Conservation (phyloP, 2,113 vertebrate species). For the Axis porcinus region DNA sequence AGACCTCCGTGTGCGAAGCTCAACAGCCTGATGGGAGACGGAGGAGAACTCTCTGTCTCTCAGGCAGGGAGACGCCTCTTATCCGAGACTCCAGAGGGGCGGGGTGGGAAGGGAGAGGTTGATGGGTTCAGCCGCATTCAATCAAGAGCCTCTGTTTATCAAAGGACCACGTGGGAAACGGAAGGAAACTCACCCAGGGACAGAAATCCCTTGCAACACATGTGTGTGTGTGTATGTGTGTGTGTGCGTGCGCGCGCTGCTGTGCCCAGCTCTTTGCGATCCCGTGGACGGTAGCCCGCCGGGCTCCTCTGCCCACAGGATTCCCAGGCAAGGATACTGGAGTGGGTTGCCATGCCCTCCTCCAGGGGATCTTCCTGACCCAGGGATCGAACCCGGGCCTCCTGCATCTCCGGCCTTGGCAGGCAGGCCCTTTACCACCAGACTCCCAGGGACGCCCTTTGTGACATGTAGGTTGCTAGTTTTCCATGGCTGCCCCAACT, state of each 20-base stretch:
- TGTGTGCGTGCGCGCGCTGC: accelerated
- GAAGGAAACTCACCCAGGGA: accelerated
- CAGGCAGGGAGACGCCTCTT: not conserved
- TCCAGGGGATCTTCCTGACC: not conserved
- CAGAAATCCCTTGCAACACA: accelerated
- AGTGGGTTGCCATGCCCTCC: accelerated
- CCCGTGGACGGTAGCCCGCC: accelerated
- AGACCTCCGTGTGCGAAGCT: accelerated
- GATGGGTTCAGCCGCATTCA: accelerated
- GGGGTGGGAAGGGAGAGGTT: accelerated
- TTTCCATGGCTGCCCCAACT: accelerated
- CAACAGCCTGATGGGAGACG: accelerated
- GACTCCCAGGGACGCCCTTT: accelerated
- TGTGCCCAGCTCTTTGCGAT: accelerated
- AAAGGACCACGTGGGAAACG: accelerated
- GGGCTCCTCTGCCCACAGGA: not conserved
- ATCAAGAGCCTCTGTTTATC: not conserved
- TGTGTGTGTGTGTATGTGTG: not conserved
- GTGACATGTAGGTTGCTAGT: accelerated
- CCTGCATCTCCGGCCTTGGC: accelerated
- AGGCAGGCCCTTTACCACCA: not conserved
- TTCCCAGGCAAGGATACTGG: not conserved
- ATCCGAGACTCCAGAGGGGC: accelerated
- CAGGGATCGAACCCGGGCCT: not conserved
- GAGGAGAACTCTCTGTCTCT: not conserved